Evolutionary conservation across 1,140 invertebrate species (phyloP).

Genomic region (Wasmannia auropunctata): DNA sequence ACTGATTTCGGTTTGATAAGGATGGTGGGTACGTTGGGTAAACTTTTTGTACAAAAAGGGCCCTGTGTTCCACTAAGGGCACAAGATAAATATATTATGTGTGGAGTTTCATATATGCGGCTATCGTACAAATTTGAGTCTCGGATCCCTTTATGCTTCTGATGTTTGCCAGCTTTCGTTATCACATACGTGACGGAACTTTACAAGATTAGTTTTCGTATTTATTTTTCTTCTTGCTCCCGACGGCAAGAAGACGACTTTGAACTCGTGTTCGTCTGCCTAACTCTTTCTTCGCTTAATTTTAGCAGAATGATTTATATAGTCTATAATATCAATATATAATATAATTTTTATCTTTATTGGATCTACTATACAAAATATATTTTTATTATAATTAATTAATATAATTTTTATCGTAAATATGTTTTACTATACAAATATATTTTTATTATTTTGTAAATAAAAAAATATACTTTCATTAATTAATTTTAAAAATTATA

Average conservation of each 20-base stretch:
- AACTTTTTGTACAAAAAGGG: conserved; percentile 17
- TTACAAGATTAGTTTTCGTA: conserved; percentile 9
- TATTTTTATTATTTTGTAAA: not conserved
- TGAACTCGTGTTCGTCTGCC: not conserved
- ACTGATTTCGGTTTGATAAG: not conserved
- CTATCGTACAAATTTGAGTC: conserved; percentile 33
- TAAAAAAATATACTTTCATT: not conserved
- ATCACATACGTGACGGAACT: not conserved
- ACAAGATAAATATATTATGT: conserved; percentile 14
- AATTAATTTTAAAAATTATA: not conserved
- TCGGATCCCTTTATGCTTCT: not conserved
- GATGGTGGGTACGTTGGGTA: not conserved
- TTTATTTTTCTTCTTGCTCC: conserved; percentile 14
- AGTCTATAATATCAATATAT: not conserved
- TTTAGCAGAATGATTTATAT: not conserved
- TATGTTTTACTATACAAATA: not conserved
- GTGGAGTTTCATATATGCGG: not conserved
- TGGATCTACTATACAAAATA: not conserved
- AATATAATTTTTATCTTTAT: not conserved
- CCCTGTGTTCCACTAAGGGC: not conserved
- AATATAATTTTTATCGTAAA: not conserved
- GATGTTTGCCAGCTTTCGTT: conserved; percentile 40
- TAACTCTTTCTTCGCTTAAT: not conserved
- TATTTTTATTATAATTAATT: not conserved
- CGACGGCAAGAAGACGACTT: not conserved